Evolutionary conservation across 1,140 invertebrate genomes (phyloP), one percentile per base, ranked within the genome.

Genomic region (Eumeta japonica): DNA sequence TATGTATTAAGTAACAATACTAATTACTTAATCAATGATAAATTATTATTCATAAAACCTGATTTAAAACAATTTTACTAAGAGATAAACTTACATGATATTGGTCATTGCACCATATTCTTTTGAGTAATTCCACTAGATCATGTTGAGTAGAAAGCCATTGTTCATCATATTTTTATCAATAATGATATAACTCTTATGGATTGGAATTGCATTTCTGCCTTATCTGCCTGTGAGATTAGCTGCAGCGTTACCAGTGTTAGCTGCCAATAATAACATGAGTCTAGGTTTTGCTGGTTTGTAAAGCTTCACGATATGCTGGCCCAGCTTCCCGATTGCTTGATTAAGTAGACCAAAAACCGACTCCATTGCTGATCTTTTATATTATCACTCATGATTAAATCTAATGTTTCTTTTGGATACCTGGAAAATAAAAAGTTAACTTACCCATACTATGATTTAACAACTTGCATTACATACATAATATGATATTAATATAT

Each of bases 311-410:
- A 15, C 92, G 76, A 61, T 97, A 93, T 2, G 83, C 75, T 55
- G 87, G 82, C 0, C n/a, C 93, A 92, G 12, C 90, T 84, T 27
- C 85, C 81, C 7, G 62, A 45, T 47, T 94, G 87, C 47, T 89
- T 87, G 7, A 97, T 78, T 4, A 97, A 61, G 64, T 83, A 96
- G 52, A 93, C 84, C 15, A 96, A 79, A 58, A 90, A 94, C 18
- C 92, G 76, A 50, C 85, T 90, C 83, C 86, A 94, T 47, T 94
- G 89, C 32, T 87, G 83, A 56, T 94, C 89, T 48, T 87, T 87
- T 31, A 94, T 84, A 31, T 79, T 81, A 45, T 91, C 88, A 30
- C 81, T 81, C 30, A 90, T 61, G 50, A 90, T 85, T 11, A 89
- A 58, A 34, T 94, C 89, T 3, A 96, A 65, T 0, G 92, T 93